A percentile compares a stretch with the other conserved stretches of the same genome.
These are phyloP conservation scores for Drosophila demipolita DNA, from an alignment of 2,888 invertebrate species.

Conservation along the genomic window DNA sequence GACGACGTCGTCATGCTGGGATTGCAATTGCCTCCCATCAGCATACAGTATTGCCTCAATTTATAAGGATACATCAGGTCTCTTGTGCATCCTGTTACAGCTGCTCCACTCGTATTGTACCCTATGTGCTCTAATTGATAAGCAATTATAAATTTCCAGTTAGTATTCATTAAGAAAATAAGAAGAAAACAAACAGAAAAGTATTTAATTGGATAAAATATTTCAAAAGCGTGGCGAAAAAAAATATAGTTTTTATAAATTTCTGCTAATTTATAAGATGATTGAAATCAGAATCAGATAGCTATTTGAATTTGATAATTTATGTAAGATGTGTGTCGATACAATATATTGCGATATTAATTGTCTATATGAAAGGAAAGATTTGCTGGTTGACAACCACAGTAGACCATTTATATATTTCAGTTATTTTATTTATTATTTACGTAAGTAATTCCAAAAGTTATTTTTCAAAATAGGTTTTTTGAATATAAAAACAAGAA, in stretches of 20 bases:
- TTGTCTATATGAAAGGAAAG: not conserved
- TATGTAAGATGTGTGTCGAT: not conserved
- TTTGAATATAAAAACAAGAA: no score
- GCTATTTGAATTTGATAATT: not conserved
- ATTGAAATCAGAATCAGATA: no score
- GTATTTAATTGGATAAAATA: no score
- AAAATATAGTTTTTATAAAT: no score
- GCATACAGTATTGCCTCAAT: constrained; percentile 23
- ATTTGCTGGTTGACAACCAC: not conserved
- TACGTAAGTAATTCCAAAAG: not conserved
- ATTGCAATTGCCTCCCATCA: constrained; percentile 52
- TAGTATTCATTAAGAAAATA: not conserved
- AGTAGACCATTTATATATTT: not conserved
- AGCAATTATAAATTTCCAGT: not conserved
- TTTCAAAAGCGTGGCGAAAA: no score
- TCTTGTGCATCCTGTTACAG: constrained; percentile 6
- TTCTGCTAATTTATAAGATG: no score
- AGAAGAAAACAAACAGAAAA: no score
- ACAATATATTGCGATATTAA: not conserved
- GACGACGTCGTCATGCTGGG: constrained; percentile 59
- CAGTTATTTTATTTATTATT: not conserved
- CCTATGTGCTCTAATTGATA: not conserved
- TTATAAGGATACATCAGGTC: constrained; percentile 17
- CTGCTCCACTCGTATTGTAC: not conserved
- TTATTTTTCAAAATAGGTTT: not conserved